phyloP scores from a whole-genome alignment of 2,113 vertebrate species.

The Odocoileus hemionus region DNA sequence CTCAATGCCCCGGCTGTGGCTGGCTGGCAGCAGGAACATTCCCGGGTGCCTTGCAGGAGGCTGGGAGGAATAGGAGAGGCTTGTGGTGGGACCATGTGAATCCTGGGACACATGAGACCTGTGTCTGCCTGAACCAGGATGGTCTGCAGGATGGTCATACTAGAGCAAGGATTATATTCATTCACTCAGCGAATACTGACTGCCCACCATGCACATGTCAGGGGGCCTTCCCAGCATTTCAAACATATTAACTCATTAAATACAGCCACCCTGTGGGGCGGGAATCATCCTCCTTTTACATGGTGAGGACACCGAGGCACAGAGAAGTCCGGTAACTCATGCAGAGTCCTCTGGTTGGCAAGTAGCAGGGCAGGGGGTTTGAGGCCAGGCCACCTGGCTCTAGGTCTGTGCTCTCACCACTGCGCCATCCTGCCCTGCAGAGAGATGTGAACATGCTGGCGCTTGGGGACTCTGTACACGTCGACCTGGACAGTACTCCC shows the following conservation, averaged over 20 bases:
- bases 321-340: not conserved
- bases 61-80: not conserved
- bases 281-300: not conserved
- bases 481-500: not conserved
- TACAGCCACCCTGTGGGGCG: rapidly evolving
- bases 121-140: not conserved
- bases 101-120: not conserved
- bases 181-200: not conserved
- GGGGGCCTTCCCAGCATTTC: not conserved
- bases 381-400: not conserved
- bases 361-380: not conserved
- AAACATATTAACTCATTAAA: not conserved
- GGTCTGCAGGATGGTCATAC: not conserved
- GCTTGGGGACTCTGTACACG: rapidly evolving
- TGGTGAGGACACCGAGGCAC: not conserved
- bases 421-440: not conserved
- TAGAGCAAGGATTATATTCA: no score
- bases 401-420: not conserved
- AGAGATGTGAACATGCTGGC: rapidly evolving
- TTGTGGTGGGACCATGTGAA: not conserved
- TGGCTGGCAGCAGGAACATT: not conserved
- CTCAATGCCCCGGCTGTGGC: not conserved
- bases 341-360: not conserved
- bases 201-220: rapidly evolving
- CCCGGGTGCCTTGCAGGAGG: not conserved